phyloP scores from a whole-genome alignment of 1,140 invertebrate species.

The Leptopilina boulardi region DNA sequence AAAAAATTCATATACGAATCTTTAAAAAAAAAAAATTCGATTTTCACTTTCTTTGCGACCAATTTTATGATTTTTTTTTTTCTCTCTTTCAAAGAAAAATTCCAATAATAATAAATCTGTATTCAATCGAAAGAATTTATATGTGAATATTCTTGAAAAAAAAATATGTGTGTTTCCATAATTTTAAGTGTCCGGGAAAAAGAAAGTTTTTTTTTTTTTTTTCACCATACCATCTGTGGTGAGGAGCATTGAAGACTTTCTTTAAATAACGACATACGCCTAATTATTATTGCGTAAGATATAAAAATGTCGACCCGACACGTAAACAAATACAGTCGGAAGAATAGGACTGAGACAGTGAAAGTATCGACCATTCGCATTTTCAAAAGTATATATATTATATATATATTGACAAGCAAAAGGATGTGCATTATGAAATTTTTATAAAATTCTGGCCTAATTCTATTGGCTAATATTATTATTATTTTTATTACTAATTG shows the following conservation, averaged over 20 bases:
- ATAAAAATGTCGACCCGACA: slow-evolving; percentile 26
- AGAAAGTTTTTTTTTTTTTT: slow-evolving; percentile 13
- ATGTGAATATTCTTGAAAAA: neutral
- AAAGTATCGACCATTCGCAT: slow-evolving; percentile 11
- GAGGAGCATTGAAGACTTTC: slow-evolving; percentile 9
- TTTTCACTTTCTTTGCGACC: slow-evolving; percentile 20
- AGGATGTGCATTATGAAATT: neutral
- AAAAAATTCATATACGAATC: slow-evolving; percentile 10
- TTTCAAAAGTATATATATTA: neutral
- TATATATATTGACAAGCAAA: neutral
- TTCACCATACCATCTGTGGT: neutral
- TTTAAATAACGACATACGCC: slow-evolving; percentile 14
- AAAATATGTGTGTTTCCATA: neutral
- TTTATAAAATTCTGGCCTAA: too few species aligned
- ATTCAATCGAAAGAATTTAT: too few species aligned
- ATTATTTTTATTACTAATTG: too few species aligned
- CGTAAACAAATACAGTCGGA: slow-evolving; percentile 22
- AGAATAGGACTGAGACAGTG: slow-evolving; percentile 17
- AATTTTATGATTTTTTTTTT: neutral
- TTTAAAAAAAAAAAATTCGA: too few species aligned
- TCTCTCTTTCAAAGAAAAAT: neutral
- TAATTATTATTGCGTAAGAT: slow-evolving; percentile 15
- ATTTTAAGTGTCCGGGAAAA: neutral
- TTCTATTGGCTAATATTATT: too few species aligned
- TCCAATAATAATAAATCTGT: neutral